Evolutionary conservation across 2,888 invertebrate genomes (phyloP), one percentile per base, ranked within the genome.

Genomic region (Melikaiella ostensackeni): DNA sequence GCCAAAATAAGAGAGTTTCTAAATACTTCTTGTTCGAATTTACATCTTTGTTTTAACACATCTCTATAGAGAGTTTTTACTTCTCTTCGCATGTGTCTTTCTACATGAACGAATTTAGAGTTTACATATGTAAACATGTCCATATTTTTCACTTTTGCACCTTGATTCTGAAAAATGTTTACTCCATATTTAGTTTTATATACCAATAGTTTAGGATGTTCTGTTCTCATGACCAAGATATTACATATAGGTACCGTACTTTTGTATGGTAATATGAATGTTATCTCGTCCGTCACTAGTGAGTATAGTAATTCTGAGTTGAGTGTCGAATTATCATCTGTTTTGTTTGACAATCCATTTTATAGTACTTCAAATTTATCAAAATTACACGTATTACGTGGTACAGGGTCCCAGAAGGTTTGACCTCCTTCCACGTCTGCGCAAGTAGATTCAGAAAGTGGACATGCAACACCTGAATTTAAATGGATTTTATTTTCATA

Each of bases 81-180:
- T 9, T 35, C n/a, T 66, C 74, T 61, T 62, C 83, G 79, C 21
- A 78, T 79, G 11, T 80, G 74, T 63, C 81, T 80, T 78, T 84
- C 82, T 8, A 79, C 57, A 73, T 83, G 84, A n/a, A 84, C 46
- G 13, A 84, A 83, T 79, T 83, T 83, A 19, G 79, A 64, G 24
- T 81, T 81, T 0, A 81, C 50, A n/a, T 82, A 82, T 13, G 24
- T 35, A 11, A 75, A 61, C 7, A 81, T 24, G 27, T 81, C 74
- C 16, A 79, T 42, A 38, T 74, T 74, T 59, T 30, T 1, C 7
- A n/a, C 16, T n/a, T 30, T 8, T 35, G 35, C 8, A 4, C n/a
- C n/a, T 30, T 35, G 35, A 13, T 11, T 27, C 0, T 35, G 2
- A 35, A 35, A 35, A 35, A 35, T 5, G 3, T 35, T 1, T 35